phyloP scores from a whole-genome alignment of 2,797 vertebrate species.

The Fratercula arctica region DNA sequence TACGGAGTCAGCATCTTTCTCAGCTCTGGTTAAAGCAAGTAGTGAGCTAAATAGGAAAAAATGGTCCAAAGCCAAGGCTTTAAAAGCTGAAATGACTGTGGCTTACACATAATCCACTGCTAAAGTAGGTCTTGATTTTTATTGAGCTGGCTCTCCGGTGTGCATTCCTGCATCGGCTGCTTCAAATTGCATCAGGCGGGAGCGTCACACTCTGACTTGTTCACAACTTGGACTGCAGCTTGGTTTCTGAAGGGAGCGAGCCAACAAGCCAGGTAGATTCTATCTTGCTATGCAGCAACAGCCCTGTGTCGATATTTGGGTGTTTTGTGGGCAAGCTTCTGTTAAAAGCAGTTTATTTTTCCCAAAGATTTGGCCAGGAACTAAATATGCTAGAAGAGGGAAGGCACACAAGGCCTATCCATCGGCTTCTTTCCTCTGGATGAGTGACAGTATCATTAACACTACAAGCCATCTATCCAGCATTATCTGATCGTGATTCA shows the following conservation, averaged over 20 bases:
- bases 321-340: neutral
- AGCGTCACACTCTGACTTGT: fast-evolving
- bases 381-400: neutral
- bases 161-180: neutral
- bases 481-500: neutral
- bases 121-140: constrained; percentile 1
- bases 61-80: neutral
- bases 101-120: neutral
- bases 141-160: neutral
- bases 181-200: neutral
- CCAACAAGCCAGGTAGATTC: neutral
- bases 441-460: neutral
- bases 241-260: neutral
- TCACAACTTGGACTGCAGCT: neutral
- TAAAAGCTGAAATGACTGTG: neutral
- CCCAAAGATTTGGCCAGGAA: neutral
- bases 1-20: neutral
- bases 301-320: neutral
- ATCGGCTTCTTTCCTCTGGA: neutral
- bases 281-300: neutral
- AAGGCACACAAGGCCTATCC: neutral
- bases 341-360: neutral
- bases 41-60: neutral
- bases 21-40: neutral
- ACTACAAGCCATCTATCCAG: neutral